These are phyloP conservation scores for Hyalella azteca DNA, from an alignment of 2,888 invertebrate species.

Conservation along the genomic window DNA sequence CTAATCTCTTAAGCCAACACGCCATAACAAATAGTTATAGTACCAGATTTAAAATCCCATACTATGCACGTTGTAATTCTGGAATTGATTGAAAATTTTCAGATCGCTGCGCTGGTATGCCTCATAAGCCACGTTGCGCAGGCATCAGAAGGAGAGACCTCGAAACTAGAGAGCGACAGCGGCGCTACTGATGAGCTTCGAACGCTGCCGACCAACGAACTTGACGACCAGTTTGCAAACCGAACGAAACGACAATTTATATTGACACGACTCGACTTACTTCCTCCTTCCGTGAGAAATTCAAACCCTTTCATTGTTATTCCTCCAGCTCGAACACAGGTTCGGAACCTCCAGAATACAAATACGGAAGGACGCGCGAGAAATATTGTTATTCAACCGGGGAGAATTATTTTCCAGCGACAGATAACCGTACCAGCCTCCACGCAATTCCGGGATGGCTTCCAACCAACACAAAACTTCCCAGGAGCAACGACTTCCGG, in stretches of 20 bases:
- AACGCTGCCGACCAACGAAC: no score
- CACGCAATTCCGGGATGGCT: not conserved
- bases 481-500: not conserved
- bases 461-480: not conserved
- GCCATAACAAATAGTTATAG: no score
- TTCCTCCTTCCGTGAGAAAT: not conserved
- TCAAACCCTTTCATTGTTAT: not conserved
- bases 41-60: no score
- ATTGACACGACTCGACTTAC: not conserved
- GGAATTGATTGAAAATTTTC: no score
- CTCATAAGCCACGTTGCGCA: no score
- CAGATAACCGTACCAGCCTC: not conserved
- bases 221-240: not conserved
- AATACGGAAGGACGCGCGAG: not conserved
- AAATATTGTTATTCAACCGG: constrained; percentile 7
- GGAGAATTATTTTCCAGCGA: constrained; percentile 14
- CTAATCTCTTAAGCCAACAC: no score
- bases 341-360: not conserved
- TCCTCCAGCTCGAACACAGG: not conserved
- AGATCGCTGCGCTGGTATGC: no score
- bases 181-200: no score
- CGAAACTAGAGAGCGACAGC: no score
- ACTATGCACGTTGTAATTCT: no score
- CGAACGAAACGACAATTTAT: constrained; percentile 30
- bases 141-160: no score